phyloP scores from a whole-genome alignment of 2,888 invertebrate species.

The Pheosia gnoma region DNA sequence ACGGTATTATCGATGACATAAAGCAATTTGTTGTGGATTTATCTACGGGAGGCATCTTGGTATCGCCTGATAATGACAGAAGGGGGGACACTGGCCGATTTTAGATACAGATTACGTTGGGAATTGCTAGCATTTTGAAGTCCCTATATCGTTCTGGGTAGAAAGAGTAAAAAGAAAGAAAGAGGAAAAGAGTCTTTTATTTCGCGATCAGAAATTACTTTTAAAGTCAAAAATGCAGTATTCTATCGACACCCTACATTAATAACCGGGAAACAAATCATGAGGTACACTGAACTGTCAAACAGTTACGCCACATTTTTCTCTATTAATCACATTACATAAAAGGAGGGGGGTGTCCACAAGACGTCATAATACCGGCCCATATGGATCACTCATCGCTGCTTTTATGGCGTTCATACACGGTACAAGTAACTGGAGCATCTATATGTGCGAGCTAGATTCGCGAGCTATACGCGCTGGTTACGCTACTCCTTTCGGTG shows the following conservation, averaged over 20 bases:
- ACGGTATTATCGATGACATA: slow-evolving; percentile 49
- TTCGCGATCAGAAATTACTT: neutral
- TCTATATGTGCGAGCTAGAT: no score
- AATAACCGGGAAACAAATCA: slow-evolving; percentile 1
- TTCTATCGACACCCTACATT: neutral
- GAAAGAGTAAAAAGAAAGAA: neutral
- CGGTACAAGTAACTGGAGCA: no score
- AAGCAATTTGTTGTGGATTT: slow-evolving; percentile 53
- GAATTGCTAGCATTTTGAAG: slow-evolving; percentile 38
- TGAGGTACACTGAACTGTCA: slow-evolving; percentile 13
- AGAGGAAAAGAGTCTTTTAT: neutral
- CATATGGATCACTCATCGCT: slow-evolving; percentile 59
- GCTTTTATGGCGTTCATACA: slow-evolving; percentile 25
- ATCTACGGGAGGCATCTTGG: slow-evolving; percentile 45
- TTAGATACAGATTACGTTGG: slow-evolving; percentile 39
- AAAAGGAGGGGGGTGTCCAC: slow-evolving; percentile 37
- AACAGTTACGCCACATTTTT: slow-evolving; percentile 16
- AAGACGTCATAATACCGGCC: slow-evolving; percentile 57
- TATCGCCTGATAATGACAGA: slow-evolving; percentile 48
- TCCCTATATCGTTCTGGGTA: slow-evolving; percentile 24
- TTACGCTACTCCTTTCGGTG: no score
- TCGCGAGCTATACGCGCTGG: no score
- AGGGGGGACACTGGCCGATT: slow-evolving; percentile 33
- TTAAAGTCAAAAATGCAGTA: no score
- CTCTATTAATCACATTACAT: slow-evolving; percentile 47